Evolutionary conservation across 2,797 vertebrate genomes (phyloP).

Genomic region (Thaleichthys pacificus): DNA sequence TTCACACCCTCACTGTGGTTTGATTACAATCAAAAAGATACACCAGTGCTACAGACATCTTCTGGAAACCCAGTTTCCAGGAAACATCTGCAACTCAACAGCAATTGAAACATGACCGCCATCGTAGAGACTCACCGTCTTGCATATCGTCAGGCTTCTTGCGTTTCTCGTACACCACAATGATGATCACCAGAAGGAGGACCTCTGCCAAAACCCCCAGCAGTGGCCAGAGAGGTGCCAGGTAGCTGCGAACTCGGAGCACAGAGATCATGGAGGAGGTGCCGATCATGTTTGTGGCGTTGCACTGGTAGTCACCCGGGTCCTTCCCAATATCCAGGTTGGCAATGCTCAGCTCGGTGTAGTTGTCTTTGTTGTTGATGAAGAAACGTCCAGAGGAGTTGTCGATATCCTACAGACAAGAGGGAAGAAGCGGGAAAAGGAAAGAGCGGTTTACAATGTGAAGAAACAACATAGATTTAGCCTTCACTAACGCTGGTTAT

Average conservation of each 20-base stretch:
- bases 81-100: neutral
- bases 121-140: conserved; percentile 83
- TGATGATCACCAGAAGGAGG: conserved; percentile 93
- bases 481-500: too few species aligned
- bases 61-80: neutral
- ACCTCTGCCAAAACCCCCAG: conserved; percentile 95
- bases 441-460: neutral
- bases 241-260: conserved; percentile 91
- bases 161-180: conserved; percentile 96
- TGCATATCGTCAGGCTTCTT: conserved; percentile 97
- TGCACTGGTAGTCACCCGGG: conserved; percentile 92
- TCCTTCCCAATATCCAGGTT: conserved; percentile 88
- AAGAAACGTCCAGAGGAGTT: conserved; percentile 87
- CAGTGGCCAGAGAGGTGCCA: conserved; percentile 97
- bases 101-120: too few species aligned
- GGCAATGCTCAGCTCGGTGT: conserved; percentile 88
- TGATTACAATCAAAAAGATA: neutral
- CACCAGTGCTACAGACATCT: neutral
- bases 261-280: conserved; percentile 73
- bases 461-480: too few species aligned
- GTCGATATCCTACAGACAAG: conserved; percentile 80
- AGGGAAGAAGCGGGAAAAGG: neutral
- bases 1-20: neutral
- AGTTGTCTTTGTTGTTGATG: conserved; percentile 88
- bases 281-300: conserved; percentile 88